Evolutionary conservation across 64 coral and sea anemone species (phyloP).

Genomic region (Montipora capricornis): DNA sequence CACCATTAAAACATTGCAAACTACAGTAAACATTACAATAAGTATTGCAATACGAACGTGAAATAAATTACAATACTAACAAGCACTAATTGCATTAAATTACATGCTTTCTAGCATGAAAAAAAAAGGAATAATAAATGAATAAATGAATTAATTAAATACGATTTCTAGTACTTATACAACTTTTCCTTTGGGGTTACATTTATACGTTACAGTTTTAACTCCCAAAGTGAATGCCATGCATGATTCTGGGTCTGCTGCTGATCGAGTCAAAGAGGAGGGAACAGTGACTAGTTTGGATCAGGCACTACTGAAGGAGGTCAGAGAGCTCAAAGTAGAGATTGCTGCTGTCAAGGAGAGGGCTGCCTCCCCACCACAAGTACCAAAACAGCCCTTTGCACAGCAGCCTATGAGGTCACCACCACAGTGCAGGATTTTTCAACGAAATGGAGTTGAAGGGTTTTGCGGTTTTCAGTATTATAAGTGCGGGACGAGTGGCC

Average conservation of each 20-base stretch:
- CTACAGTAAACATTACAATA: no score
- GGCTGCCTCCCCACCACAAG: not conserved
- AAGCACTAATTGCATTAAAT: no score
- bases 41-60: no score
- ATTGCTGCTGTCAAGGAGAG: slow-evolving; percentile 6
- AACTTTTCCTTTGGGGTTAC: no score
- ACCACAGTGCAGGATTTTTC: no score
- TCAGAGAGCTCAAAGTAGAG: not conserved
- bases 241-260: no score
- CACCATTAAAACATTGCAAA: no score
- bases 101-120: no score
- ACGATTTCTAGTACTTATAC: not conserved
- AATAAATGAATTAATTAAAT: no score
- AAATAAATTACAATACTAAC: no score
- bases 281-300: not conserved
- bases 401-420: not conserved
- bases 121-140: no score
- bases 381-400: not conserved
- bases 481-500: not conserved
- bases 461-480: not conserved
- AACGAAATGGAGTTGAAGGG: not conserved
- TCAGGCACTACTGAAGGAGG: not conserved
- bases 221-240: not conserved
- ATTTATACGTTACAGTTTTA: no score
- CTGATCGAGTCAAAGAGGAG: not conserved